A percentile compares a stretch with the other conserved stretches of the same genome.
Evolutionary conservation across 2,113 vertebrate genomes (phyloP).

Genomic region (Calonectris borealis): DNA sequence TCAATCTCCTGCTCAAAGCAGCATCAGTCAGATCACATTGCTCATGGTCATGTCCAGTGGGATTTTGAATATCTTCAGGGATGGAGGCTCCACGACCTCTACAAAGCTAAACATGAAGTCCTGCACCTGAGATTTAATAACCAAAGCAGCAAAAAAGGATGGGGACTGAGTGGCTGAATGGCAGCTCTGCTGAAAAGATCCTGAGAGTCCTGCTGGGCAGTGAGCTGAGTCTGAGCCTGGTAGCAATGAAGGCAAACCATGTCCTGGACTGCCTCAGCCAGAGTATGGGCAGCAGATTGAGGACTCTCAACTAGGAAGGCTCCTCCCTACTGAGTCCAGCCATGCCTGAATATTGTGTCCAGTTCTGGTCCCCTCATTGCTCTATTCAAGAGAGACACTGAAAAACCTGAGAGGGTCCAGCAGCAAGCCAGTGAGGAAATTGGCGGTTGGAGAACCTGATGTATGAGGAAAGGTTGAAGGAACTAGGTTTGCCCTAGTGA

Average conservation of each 20-base stretch:
- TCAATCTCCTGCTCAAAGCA: not conserved
- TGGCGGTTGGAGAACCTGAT: not conserved
- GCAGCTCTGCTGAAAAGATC: not conserved
- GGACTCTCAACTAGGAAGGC: not conserved
- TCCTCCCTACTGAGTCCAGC: not conserved
- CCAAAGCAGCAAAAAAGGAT: not conserved
- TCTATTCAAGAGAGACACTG: not conserved
- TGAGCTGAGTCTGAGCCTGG: not conserved
- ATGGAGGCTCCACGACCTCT: not conserved
- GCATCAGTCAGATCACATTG: not conserved
- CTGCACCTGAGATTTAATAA: not conserved
- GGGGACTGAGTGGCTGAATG: not conserved
- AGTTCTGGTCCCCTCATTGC: not conserved
- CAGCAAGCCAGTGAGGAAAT: not conserved
- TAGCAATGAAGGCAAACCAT: not conserved
- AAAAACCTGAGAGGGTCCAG: not conserved
- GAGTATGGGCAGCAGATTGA: not conserved
- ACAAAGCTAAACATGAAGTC: not conserved
- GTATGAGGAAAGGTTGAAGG: not conserved
- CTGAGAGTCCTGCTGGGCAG: rapidly evolving
- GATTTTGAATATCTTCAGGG: not conserved
- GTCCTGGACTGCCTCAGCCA: not conserved
- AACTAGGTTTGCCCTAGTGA: not conserved
- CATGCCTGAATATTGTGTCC: not conserved
- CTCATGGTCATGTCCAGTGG: not conserved